Conservation (phyloP, 35 echinoderm and acorn worm genomes). For the Acanthaster planci region DNA sequence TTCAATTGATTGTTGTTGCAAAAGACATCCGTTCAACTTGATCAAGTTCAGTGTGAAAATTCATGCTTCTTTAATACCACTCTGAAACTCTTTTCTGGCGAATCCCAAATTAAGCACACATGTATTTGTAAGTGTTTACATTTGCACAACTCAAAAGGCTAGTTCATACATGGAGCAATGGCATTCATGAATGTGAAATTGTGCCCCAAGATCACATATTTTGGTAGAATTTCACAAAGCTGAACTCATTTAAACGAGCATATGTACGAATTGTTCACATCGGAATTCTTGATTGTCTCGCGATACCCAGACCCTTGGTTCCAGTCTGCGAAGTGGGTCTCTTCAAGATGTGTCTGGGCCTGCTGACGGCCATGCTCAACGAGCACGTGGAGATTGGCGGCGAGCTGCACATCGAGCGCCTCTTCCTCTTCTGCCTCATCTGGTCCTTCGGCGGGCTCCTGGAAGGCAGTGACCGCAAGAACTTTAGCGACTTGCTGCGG, state of each 20-base stretch:
- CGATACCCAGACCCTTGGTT: constrained; percentile 66
- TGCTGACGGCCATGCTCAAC: constrained; percentile 92
- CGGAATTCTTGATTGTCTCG: no score
- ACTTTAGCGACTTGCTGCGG: constrained; percentile 90
- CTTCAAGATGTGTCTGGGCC: constrained; percentile 90
- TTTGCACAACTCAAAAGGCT: no score
- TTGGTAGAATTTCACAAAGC: neutral
- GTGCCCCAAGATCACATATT: neutral
- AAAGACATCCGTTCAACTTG: no score
- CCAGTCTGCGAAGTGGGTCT: constrained; percentile 76
- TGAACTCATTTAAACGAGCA: neutral
- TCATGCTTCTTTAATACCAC: no score
- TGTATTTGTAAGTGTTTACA: no score
- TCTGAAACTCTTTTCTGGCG: no score
- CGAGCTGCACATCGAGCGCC: constrained; percentile 93
- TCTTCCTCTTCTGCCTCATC: constrained; percentile 97
- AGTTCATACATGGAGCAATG: no score
- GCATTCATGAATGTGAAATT: neutral
- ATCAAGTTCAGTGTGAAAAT: no score
- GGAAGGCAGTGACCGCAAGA: constrained; percentile 83
- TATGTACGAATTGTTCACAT: neutral
- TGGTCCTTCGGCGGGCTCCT: constrained; percentile 97
- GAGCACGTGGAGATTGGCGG: constrained; percentile 93
- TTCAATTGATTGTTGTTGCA: no score
- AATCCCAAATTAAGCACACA: no score